Evolutionary conservation across 2,113 vertebrate genomes (phyloP), one percentile per base, ranked within the genome.

Genomic region (Odocoileus virginianus): DNA sequence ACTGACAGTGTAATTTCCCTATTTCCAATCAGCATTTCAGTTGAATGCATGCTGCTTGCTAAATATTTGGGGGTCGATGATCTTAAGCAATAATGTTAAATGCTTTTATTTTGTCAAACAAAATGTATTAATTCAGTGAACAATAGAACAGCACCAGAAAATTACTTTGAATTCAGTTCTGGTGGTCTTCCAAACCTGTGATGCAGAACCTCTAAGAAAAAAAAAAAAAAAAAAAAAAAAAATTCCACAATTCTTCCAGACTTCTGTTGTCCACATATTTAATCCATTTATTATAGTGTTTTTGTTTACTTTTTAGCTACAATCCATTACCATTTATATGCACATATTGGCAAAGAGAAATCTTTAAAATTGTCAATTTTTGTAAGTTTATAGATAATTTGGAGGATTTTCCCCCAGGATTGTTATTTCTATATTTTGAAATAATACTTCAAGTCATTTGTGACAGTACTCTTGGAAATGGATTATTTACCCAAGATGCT

Each of bases 1-100:
- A 98, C 90, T 98, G 98, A 97, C 98, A 98, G 94, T 98, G 98
- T 98, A 98, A 98, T 99, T 98, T 98, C 92, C 71, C 79, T 40
- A 78, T 98, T 97, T 98, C 95, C 97, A 98, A 98, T 98, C 98
- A 98, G 96, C 97, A 96, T 97, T 98, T 97, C 91, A 86, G 6
- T 76, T 98, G 97, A 98, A 93, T 97, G 95, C 13, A 45, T 8
- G 2, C 87, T 93, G 76, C 95, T 98, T 98, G 96, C 94, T 98
- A 98, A 99, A 98, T 98, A 98, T 98, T 98, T 98, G 95, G 96
- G 91, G 88, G 88, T 98, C 91, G 60, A 1, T 98, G 84, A 98
- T 98, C 97, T 96, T 98, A 98, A 98, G 96, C 47, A 95, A 6
- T 87, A 97, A 97, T 97, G 94, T 97, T 97, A 76, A 96, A 94